Evolutionary conservation across 2,797 vertebrate species (phyloP), one percentile per base, ranked within the genome.

Genomic region (Notolepis coatsorum): DNA sequence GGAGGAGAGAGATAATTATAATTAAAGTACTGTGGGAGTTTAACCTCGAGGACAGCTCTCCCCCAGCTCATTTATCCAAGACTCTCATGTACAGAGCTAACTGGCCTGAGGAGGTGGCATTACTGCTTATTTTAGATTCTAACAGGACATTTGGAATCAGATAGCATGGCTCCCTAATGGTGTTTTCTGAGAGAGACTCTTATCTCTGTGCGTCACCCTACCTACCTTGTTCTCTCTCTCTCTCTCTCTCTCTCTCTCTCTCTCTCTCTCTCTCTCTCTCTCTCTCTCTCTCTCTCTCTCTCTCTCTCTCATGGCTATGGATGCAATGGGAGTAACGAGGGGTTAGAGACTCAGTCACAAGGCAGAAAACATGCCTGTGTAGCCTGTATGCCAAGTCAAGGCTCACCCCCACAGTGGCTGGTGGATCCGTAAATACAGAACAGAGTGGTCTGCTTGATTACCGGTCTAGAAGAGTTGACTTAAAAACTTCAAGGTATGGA

Each of bases 281-380:
- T 7, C 18, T 8, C 5, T 18, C 21, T 5, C 8, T 15, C 38
- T 38, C 10, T 42, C 24, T 8, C 45, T 15, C 13, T 28, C 43
- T 48, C 30, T 7, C 41, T 43, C 27, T 13, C n/a, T 54, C 12
- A n/a, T 20, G 61, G 51, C 59, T 65, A 70, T 73, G 84, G 55
- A 46, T 53, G 68, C 68, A n/a, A 65, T 68, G 69, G 15, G 37
- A 70, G 76, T 86, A 79, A 84, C 68, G 6, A 8, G 38, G 60
- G 27, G 23, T 12, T 12, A 30, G 20, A 65, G 69, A 78, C 49
- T 72, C 77, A 78, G 45, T 71, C 43, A 30, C 27, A 79, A 50
- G 48, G 65, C 66, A 67, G 68, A 66, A 82, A 82, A 84, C 79
- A 69, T n/a, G n/a, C n/a, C n/a, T n/a, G 75, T 82, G 78, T 60